Percentiles rank a stretch among this genome's conserved stretches.
phyloP scores from a whole-genome alignment of 2,113 vertebrate genomes.

The Rissa tridactyla region DNA sequence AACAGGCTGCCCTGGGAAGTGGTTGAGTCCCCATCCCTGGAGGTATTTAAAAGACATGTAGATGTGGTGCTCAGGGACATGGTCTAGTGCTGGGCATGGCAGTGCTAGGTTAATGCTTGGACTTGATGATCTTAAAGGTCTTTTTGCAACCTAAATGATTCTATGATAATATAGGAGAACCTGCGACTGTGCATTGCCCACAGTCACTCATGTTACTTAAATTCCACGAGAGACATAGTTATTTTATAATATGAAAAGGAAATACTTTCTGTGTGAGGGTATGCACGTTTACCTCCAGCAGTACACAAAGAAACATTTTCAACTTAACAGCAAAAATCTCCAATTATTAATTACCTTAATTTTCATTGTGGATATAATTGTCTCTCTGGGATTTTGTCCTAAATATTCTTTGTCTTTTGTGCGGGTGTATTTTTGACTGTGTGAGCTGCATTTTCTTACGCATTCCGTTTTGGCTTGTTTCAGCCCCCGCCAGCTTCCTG shows the following conservation, averaged over 20 bases:
- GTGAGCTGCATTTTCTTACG: background rate
- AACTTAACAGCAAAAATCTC: background rate
- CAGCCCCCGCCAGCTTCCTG: slow-evolving; percentile 90
- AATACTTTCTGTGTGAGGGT: background rate
- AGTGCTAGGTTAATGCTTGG: background rate
- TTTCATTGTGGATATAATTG: background rate
- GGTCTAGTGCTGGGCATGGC: background rate
- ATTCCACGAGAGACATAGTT: background rate
- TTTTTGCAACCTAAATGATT: background rate
- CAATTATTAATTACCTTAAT: background rate
- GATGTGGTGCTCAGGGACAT: background rate
- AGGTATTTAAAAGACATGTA: background rate
- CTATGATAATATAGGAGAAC: background rate
- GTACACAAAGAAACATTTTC: background rate
- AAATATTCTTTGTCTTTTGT: background rate
- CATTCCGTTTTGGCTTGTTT: background rate
- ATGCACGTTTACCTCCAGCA: background rate
- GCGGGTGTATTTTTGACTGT: background rate
- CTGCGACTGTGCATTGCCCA: background rate
- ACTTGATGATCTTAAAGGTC: background rate
- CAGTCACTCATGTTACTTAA: background rate
- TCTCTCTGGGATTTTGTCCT: background rate
- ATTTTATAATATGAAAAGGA: background rate
- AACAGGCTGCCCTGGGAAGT: background rate
- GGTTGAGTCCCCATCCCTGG: background rate